phyloP scores from a whole-genome alignment of 1,140 invertebrate species.

The Homarus americanus region DNA sequence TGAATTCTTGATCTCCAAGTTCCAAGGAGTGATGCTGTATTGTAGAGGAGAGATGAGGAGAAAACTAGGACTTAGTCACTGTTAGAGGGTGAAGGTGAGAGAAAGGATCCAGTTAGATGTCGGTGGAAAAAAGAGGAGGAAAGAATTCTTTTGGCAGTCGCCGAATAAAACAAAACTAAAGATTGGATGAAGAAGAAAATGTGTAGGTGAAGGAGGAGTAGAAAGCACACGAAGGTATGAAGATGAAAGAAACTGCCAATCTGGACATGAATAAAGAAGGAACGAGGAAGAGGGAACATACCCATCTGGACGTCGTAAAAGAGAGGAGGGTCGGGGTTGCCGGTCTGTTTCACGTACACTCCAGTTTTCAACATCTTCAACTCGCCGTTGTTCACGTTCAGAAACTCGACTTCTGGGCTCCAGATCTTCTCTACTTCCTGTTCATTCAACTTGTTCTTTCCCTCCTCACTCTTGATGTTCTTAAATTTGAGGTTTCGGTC shows the following conservation, averaged over 20 bases:
- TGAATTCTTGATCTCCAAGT: too few species aligned
- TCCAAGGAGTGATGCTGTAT: too few species aligned
- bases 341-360: constrained; percentile 5
- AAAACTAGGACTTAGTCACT: background rate
- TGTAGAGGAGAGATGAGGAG: background rate
- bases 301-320: constrained; percentile 52
- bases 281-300: background rate
- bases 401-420: constrained; percentile 48
- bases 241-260: background rate
- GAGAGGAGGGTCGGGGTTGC: constrained; percentile 8
- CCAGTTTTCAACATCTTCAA: constrained; percentile 15
- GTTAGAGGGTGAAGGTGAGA: background rate
- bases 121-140: background rate
- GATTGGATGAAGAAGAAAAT: background rate
- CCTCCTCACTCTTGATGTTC: constrained; percentile 41
- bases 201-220: background rate
- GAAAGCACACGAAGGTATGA: background rate
- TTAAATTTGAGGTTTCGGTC: constrained; percentile 28
- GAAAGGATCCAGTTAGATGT: background rate
- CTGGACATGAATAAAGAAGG: background rate
- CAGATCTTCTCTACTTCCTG: constrained; percentile 37
- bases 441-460: constrained; percentile 28
- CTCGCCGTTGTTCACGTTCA: constrained; percentile 48
- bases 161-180: background rate
- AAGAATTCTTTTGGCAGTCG: background rate